phyloP scores from a whole-genome alignment of 2,113 vertebrate genomes.

The Myotis lucifugus region DNA sequence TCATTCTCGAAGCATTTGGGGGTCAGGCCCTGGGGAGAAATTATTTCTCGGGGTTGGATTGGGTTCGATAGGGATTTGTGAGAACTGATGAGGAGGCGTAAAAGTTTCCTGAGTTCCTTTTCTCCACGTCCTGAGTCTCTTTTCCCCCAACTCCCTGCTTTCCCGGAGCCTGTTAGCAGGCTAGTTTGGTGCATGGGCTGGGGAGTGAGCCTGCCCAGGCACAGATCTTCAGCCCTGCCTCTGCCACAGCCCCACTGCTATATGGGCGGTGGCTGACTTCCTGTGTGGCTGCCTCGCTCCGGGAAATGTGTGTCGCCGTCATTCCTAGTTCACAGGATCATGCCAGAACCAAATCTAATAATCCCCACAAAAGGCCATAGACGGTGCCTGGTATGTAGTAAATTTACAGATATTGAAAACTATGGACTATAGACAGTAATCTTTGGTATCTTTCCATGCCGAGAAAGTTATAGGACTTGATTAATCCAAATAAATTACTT shows the following conservation, averaged over 20 bases:
- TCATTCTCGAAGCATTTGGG: conserved; percentile 74
- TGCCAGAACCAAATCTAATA: background rate
- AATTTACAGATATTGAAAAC: background rate
- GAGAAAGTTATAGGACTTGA: background rate
- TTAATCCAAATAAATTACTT: background rate
- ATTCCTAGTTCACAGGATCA: background rate
- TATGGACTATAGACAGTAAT: background rate
- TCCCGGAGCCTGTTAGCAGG: background rate
- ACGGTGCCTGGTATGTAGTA: background rate
- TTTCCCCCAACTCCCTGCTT: background rate
- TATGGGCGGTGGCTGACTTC: background rate
- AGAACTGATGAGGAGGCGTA: conserved; percentile 58
- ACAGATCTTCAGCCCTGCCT: background rate
- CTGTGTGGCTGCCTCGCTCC: background rate
- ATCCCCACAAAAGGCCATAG: rapidly evolving
- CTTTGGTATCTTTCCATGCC: background rate
- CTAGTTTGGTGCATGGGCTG: background rate
- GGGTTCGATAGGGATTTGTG: conserved; percentile 66
- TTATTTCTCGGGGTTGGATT: conserved; percentile 77
- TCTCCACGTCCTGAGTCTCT: background rate
- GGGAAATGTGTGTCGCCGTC: rapidly evolving
- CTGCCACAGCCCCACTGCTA: rapidly evolving
- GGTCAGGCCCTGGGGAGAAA: conserved; percentile 77
- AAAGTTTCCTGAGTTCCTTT: conserved; percentile 75
- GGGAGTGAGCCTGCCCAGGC: background rate